Evolutionary conservation across 1,140 invertebrate genomes (phyloP), one percentile per base, ranked within the genome.

Genomic region (Diachasma alloeum): DNA sequence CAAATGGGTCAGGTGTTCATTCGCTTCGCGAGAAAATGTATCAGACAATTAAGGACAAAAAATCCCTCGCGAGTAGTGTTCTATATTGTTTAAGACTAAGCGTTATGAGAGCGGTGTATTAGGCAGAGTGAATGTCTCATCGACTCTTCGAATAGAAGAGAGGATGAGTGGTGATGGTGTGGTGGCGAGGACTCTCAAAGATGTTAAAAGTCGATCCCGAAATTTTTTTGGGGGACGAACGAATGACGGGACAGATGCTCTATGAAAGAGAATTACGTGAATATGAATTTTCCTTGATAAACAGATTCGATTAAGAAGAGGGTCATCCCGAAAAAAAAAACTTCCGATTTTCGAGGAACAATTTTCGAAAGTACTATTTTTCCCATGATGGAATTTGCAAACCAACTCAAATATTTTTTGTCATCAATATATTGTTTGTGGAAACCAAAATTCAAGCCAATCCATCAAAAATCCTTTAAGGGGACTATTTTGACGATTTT

Each of bases 51-150:
- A n/a, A 42, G 10, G 17, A n/a, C n/a, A 0, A 70, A 70, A 70
- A 39, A 42, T 24, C 66, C 66, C 42, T 17, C 68, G 11, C 68
- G 36, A 19, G 19, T 19, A 72, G 31, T 69, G 46, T 26, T 5
- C 19, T 17, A 73, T 66, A 31, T 24, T 31, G 63, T 59, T 73
- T 72, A 59, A 75, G 19, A 68, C 67, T 71, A 63, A 70, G 67
- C 67, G 67, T 46, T 53, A 77, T 77, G 76, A 77, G 76, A 77
- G 76, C 76, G 76, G 76, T 77, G 76, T 73, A 72, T 77, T 77
- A 77, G 76, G 76, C 76, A 77, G 76, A 69, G 76, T 66, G 56
- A 72, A 71, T 46, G 72, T 63, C 53, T 67, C 69, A 36, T 70
- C 36, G 26, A 26, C 4, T 70, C 17, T 70, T 42, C 17, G 6